Conservation (phyloP, 2,797 vertebrate genomes). For the Esox lucius region DNA sequence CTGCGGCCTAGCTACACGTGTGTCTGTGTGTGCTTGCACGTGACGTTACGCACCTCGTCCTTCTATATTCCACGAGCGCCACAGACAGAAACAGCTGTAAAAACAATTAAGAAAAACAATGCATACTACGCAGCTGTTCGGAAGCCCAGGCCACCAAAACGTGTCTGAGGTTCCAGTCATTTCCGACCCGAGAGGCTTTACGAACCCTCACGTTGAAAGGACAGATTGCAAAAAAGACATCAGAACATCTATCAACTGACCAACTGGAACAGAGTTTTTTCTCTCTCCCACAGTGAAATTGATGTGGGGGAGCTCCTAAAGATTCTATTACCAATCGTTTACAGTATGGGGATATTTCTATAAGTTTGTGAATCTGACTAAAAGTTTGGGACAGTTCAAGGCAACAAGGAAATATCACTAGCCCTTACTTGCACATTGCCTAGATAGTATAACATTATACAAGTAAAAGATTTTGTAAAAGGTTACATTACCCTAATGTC, state of each 20-base stretch:
- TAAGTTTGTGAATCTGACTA: background rate
- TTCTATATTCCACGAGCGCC: conserved; percentile 20
- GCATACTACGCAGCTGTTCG: conserved; percentile 9
- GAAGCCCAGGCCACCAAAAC: no score
- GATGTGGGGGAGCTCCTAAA: background rate
- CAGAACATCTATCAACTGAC: background rate
- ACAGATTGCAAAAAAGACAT: conserved; percentile 4
- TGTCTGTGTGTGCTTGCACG: conserved; percentile 12
- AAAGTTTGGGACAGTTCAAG: background rate
- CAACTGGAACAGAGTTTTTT: conserved; percentile 23
- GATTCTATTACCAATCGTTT: background rate
- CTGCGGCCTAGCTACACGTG: background rate
- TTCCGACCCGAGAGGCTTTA: conserved; percentile 13
- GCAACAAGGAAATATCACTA: background rate
- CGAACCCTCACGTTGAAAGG: conserved; percentile 2
- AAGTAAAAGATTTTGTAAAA: background rate
- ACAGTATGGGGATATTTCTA: background rate
- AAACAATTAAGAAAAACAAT: conserved; percentile 27
- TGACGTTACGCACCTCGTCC: background rate
- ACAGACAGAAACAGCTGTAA: conserved; percentile 38
- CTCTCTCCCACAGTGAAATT: conserved; percentile 14
- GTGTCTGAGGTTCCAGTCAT: no score
- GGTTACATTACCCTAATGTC: background rate
- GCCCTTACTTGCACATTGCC: background rate
- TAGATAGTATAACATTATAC: background rate